Evolutionary conservation across 2,888 invertebrate genomes (phyloP).

Genomic region (Scotopteryx bipunctaria): DNA sequence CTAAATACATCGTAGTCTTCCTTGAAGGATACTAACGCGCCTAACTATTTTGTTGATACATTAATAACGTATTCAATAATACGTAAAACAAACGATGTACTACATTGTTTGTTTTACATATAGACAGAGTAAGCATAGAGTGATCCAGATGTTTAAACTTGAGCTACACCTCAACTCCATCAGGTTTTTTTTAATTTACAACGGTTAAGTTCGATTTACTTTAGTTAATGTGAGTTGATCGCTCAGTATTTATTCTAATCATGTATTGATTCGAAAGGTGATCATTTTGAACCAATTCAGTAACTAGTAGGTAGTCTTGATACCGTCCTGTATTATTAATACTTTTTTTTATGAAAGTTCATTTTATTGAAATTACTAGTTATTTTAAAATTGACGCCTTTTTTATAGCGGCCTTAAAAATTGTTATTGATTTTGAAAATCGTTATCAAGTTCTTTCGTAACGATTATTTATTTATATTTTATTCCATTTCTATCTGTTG

Average conservation of each 20-base stretch:
- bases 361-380: constrained; percentile 17
- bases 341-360: constrained; percentile 13
- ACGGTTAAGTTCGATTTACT: constrained; percentile 28
- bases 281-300: constrained; percentile 17
- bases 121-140: too few relatives aligned
- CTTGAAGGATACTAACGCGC: too few relatives aligned
- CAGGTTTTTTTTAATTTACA: constrained; percentile 26
- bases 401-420: background rate
- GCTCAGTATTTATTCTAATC: constrained; percentile 26
- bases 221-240: constrained; percentile 25
- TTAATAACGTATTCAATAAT: too few relatives aligned
- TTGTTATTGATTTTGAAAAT: background rate
- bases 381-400: background rate
- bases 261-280: constrained; percentile 20
- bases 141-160: background rate
- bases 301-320: constrained; percentile 19
- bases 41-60: too few relatives aligned
- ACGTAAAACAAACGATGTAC: too few relatives aligned
- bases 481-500: too few relatives aligned
- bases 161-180: constrained; percentile 15
- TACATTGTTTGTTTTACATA: too few relatives aligned
- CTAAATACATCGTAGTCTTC: too few relatives aligned
- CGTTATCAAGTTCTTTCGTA: too few relatives aligned
- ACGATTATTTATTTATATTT: too few relatives aligned
- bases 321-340: constrained; percentile 16